Percentiles rank a stretch among this genome's conserved stretches.
Conservation (phyloP, 2,888 invertebrate species). For the Pseudoips prasinana region DNA sequence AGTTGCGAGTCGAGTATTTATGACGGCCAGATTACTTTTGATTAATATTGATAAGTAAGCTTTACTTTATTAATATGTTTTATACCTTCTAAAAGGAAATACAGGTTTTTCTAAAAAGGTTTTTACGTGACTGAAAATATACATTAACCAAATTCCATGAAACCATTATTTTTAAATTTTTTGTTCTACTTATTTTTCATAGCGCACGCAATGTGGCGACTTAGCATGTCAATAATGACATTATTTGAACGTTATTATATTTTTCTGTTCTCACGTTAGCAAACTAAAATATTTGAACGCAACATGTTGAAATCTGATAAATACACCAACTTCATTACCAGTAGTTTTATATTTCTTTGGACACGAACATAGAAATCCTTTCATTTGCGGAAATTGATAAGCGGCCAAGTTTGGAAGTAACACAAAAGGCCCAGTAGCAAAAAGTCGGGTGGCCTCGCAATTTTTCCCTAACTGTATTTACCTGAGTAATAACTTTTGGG, state of each 20-base stretch:
- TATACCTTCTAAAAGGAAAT: too few species aligned
- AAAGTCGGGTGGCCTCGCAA: conserved; percentile 39
- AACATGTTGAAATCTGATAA: conserved; percentile 38
- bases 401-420: conserved; percentile 47
- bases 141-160: conserved; percentile 38
- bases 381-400: conserved; percentile 61
- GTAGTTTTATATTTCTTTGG: conserved; percentile 36
- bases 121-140: conserved; percentile 38
- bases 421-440: conserved; percentile 38
- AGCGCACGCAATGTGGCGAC: conserved; percentile 48
- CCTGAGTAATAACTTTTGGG: conserved; percentile 58
- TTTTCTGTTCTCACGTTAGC: conserved; percentile 52
- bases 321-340: conserved; percentile 42
- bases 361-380: conserved; percentile 48
- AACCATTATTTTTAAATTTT: conserved; percentile 38
- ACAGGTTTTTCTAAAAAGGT: too few species aligned
- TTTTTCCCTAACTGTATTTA: conserved; percentile 59
- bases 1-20: too few species aligned
- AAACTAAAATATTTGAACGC: conserved; percentile 25
- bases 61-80: too few species aligned
- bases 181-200: conserved; percentile 43
- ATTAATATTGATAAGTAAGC: too few species aligned
- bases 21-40: too few species aligned
- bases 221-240: conserved; percentile 47
- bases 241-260: conserved; percentile 36